A percentile compares a stretch with the other conserved stretches of the same genome.
phyloP scores from a whole-genome alignment of 2,797 vertebrate genomes.

The Microctenopoma stevenorrisi region DNA sequence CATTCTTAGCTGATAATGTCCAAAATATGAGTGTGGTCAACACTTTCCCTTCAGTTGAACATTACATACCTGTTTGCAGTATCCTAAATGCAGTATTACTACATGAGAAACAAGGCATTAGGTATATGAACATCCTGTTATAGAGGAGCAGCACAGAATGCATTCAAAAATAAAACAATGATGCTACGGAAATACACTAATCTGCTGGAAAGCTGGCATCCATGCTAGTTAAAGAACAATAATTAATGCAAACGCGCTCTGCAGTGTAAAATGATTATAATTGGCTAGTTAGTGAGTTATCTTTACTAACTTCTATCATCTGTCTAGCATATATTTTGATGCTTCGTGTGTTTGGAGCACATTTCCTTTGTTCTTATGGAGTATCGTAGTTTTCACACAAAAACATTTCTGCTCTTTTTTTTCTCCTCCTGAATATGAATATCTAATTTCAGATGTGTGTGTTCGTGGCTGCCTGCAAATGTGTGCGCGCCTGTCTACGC shows the following conservation, averaged over 20 bases:
- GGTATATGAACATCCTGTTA: no score
- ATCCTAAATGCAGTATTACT: background rate
- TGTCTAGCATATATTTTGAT: conserved; percentile 20
- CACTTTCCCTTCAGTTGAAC: background rate
- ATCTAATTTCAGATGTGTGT: conserved; percentile 55
- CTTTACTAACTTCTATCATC: conserved; percentile 15
- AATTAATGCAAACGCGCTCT: background rate
- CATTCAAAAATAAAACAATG: background rate
- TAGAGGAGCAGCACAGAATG: background rate
- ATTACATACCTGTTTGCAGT: background rate
- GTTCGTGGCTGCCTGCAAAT: conserved; percentile 32
- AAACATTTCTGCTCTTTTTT: conserved; percentile 51
- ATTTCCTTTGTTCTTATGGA: conserved; percentile 49
- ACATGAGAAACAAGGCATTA: background rate
- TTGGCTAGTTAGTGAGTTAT: conserved; percentile 11
- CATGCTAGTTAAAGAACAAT: background rate
- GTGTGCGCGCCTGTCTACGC: conserved; percentile 24
- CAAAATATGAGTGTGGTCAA: background rate
- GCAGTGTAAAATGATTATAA: background rate
- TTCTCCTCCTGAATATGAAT: conserved; percentile 51
- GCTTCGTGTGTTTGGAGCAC: conserved; percentile 27
- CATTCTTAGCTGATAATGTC: background rate
- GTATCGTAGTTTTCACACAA: conserved; percentile 46
- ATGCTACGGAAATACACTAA: background rate
- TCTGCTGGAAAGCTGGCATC: background rate